Conservation (phyloP, 2,888 invertebrate genomes). For the Argyresthia goedartella region DNA sequence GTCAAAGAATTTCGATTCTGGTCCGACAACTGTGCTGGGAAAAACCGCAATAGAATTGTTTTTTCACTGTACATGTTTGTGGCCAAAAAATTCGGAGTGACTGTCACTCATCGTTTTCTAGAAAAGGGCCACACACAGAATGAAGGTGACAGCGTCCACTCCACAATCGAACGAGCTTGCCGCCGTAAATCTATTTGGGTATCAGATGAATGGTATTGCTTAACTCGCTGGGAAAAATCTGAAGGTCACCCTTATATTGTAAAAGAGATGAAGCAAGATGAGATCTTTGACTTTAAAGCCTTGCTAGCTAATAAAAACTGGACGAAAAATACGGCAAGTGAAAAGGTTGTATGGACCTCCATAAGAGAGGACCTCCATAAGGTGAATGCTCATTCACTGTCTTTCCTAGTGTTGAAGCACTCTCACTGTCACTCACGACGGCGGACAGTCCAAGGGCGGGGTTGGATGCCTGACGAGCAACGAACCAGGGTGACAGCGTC, state of each 20-base stretch:
- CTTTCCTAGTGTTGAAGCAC: no score
- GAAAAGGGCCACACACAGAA: constrained; percentile 12
- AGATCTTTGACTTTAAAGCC: not conserved
- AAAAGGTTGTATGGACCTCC: not conserved
- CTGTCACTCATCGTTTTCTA: constrained; percentile 8
- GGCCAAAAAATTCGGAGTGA: no score
- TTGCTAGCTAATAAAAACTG: not conserved
- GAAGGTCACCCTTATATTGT: not conserved
- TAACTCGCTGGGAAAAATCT: no score
- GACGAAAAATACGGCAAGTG: not conserved
- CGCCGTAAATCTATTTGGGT: not conserved
- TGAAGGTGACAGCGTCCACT: constrained; percentile 11
- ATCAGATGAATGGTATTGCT: not conserved
- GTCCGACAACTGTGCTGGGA: not conserved
- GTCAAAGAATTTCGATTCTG: no score
- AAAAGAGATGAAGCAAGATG: not conserved
- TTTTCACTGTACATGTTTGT: not conserved
- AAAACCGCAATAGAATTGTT: not conserved
- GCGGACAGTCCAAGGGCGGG: no score
- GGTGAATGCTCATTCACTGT: no score
- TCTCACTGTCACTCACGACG: no score
- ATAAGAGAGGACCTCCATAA: not conserved
- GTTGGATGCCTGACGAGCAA: no score
- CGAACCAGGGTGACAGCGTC: no score
- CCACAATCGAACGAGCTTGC: constrained; percentile 2